Percentiles rank a stretch among this genome's conserved stretches.
These are phyloP conservation scores for Ornithoptera priamus DNA, from an alignment of 2,888 invertebrate genomes.

Conservation along the genomic window DNA sequence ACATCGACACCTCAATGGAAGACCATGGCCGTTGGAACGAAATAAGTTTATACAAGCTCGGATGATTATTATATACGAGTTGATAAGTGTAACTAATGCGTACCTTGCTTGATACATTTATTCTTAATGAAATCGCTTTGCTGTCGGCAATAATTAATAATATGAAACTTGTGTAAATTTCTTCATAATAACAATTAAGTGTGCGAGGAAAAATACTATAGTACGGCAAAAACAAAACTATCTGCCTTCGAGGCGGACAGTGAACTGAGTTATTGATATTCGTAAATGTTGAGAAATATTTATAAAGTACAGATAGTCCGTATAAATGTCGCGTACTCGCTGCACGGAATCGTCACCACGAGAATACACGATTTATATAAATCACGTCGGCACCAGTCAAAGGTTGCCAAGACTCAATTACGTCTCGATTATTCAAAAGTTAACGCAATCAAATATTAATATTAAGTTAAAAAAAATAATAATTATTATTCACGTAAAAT, in stretches of 20 bases:
- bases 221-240: neutral
- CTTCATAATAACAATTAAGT: conserved; percentile 1
- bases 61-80: conserved; percentile 37
- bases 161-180: neutral
- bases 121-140: conserved; percentile 40
- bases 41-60: conserved; percentile 18
- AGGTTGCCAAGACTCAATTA: no score
- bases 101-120: conserved; percentile 38
- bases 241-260: conserved; percentile 4
- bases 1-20: conserved; percentile 58
- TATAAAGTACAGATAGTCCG: conserved; percentile 4
- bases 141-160: conserved; percentile 30
- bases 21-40: conserved; percentile 46
- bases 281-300: neutral
- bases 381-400: neutral
- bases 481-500: conserved; percentile 27
- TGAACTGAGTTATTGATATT: neutral
- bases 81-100: conserved; percentile 32
- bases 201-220: neutral
- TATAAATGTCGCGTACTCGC: neutral
- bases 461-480: conserved; percentile 15
- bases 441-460: neutral
- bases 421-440: no score
- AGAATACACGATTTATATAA: conserved; percentile 5
- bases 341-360: neutral